Percentiles rank a stretch among this genome's conserved stretches.
phyloP scores from a whole-genome alignment of 92 coral and sea anemone species.

The Phenganax stokvisi region DNA sequence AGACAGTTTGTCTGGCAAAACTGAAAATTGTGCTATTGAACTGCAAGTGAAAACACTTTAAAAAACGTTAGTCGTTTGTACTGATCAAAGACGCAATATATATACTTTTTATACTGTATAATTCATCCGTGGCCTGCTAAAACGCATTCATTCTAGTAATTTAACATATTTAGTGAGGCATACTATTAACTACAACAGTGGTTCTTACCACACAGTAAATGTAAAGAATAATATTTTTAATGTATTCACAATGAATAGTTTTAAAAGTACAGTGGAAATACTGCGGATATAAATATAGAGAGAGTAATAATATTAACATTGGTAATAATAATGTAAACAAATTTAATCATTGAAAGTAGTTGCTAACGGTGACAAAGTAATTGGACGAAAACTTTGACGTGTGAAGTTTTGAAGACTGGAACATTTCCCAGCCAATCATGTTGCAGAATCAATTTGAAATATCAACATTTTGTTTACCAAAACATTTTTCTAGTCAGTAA shows the following conservation, averaged over 20 bases:
- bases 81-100: conserved; percentile 14
- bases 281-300: conserved; percentile 8
- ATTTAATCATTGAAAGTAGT: background rate
- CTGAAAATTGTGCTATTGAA: conserved; percentile 4
- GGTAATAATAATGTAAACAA: conserved; percentile 1
- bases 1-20: background rate
- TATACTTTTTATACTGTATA: conserved; percentile 6
- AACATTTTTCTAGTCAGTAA: background rate
- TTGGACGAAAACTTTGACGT: background rate
- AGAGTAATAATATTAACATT: conserved; percentile 1
- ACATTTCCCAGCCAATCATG: background rate
- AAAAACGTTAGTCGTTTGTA: conserved; percentile 4
- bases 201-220: conserved; percentile 14
- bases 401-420: conserved; percentile 1
- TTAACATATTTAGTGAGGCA: conserved; percentile 23
- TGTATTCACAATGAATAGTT: conserved; percentile 38
- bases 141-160: conserved; percentile 9
- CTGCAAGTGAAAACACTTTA: conserved; percentile 2
- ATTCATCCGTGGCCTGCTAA: conserved; percentile 20
- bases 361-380: background rate
- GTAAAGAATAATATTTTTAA: conserved; percentile 2
- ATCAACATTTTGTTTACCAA: background rate
- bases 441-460: background rate
- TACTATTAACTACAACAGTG: conserved; percentile 5
- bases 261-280: conserved; percentile 24